Conservation (phyloP, 2,888 invertebrate species). For the Tetragonisca angustula region DNA sequence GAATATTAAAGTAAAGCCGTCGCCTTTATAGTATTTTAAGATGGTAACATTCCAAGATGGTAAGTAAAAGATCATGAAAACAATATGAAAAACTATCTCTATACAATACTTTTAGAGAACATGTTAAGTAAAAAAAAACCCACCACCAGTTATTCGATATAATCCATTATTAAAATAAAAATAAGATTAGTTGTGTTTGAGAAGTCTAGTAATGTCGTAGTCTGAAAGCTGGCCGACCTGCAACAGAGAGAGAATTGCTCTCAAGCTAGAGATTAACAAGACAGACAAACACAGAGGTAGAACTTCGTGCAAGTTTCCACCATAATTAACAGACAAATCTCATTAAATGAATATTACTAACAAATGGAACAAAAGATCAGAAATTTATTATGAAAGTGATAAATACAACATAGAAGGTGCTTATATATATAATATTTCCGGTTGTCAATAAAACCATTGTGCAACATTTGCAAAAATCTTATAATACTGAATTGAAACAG, state of each 20-base stretch:
- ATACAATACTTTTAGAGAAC: conserved; percentile 59
- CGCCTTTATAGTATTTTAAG: conserved; percentile 49
- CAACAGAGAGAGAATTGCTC: conserved; percentile 83
- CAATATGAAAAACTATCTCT: conserved; percentile 49
- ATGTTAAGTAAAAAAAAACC: conserved; percentile 75
- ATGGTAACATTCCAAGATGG: conserved; percentile 56
- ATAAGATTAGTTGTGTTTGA: conserved; percentile 78
- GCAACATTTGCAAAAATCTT: conserved; percentile 37
- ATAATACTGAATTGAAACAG: conserved; percentile 20
- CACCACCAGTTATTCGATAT: conserved; percentile 78
- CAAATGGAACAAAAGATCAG: conserved; percentile 15
- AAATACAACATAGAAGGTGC: conserved; percentile 52
- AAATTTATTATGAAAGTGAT: conserved; percentile 29
- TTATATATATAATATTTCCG: conserved; percentile 29
- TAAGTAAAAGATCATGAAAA: conserved; percentile 25
- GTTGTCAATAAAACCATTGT: conserved; percentile 42
- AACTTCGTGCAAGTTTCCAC: conserved; percentile 55
- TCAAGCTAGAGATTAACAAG: conserved; percentile 78
- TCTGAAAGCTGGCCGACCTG: conserved; percentile 85
- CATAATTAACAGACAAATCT: conserved; percentile 40
- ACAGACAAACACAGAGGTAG: conserved; percentile 63
- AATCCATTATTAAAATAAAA: conserved; percentile 78
- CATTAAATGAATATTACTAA: conserved; percentile 24
- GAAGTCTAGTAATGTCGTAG: conserved; percentile 85
- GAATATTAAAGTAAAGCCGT: conserved; percentile 53